Conservation (phyloP, 2,797 vertebrate species). For the Pangasius sanitwongsei region DNA sequence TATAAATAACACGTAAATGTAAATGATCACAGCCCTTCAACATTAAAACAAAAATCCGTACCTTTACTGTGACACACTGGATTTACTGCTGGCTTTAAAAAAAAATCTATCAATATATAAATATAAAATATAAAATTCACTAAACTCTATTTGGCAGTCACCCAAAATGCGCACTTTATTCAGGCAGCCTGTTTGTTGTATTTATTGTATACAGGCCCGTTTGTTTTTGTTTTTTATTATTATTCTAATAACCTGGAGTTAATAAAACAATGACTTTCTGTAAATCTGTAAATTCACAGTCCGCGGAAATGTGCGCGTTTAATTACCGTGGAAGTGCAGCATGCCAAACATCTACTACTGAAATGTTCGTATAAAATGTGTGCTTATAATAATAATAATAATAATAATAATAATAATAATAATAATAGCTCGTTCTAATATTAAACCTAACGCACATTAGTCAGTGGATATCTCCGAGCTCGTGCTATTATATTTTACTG, state of each 20-base stretch:
- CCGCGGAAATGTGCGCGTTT: not conserved
- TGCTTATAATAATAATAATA: not conserved
- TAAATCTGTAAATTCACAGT: not conserved
- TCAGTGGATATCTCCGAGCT: not conserved
- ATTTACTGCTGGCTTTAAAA: not conserved
- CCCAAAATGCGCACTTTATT: not conserved
- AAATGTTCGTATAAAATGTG: not conserved
- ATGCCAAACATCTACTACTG: not conserved
- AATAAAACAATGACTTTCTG: not conserved
- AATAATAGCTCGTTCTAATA: not conserved
- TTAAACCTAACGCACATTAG: not conserved
- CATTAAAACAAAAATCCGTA: not conserved
- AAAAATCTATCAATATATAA: too few species aligned
- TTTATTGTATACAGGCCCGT: not conserved
- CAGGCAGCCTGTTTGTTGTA: not conserved
- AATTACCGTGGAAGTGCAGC: not conserved
- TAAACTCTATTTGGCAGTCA: too few species aligned
- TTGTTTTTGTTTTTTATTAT: not conserved
- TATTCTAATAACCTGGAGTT: not conserved
- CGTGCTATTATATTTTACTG: too few species aligned
- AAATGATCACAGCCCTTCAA: slow-evolving; percentile 17
- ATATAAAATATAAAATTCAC: not conserved
- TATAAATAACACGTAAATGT: not conserved
- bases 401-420: not conserved
- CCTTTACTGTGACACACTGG: not conserved